These are phyloP conservation scores for Pocillopora damicornis DNA, from an alignment of 64 coral and sea anemone genomes.

Conservation along the genomic window DNA sequence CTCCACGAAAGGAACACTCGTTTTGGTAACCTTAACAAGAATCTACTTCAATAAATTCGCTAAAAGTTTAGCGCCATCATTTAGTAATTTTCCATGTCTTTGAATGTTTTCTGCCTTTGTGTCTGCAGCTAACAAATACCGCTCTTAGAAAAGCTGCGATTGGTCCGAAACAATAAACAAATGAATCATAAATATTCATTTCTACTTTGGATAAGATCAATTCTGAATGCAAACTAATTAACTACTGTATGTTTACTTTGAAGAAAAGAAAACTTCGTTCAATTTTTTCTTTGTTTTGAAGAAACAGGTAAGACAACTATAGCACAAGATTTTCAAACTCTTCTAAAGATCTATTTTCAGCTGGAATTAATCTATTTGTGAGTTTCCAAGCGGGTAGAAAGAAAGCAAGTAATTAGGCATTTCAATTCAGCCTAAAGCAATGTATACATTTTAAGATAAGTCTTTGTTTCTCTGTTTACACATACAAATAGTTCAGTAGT, in stretches of 20 bases:
- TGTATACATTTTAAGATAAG: slow-evolving; percentile 6
- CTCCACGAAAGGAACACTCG: background rate
- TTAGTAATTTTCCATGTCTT: slow-evolving; percentile 19
- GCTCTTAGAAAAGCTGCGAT: background rate
- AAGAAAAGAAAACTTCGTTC: background rate
- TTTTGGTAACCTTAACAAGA: background rate
- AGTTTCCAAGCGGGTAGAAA: background rate
- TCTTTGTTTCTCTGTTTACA: slow-evolving; percentile 1
- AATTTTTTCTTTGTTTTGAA: background rate
- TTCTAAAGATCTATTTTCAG: background rate
- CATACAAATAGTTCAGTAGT: background rate
- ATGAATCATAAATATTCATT: slow-evolving; percentile 33
- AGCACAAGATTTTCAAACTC: no score
- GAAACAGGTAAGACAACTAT: background rate
- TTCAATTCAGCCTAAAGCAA: slow-evolving; percentile 22
- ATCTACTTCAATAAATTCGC: no score
- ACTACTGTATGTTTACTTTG: background rate
- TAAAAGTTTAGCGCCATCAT: background rate
- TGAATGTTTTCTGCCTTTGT: slow-evolving; percentile 7
- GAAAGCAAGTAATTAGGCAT: slow-evolving; percentile 24
- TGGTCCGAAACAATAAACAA: slow-evolving; percentile 20
- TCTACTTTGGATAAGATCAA: slow-evolving; percentile 15
- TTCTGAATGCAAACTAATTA: slow-evolving; percentile 39
- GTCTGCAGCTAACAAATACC: slow-evolving; percentile 25
- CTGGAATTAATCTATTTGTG: background rate